phyloP scores from a whole-genome alignment of 2,797 vertebrate genomes.

The Acanthurus leucopareius region DNA sequence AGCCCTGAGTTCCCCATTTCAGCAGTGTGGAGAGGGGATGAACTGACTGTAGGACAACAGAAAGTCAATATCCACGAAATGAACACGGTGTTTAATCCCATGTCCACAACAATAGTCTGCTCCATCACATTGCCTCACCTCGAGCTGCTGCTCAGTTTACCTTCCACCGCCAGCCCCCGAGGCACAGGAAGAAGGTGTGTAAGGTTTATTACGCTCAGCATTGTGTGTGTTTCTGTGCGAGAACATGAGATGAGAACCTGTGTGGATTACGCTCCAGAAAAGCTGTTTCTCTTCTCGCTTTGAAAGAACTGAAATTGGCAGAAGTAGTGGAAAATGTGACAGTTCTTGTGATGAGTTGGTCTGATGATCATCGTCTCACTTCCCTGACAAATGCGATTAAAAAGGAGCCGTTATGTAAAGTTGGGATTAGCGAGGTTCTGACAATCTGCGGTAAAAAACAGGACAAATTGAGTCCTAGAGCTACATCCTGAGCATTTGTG shows the following conservation, averaged over 20 bases:
- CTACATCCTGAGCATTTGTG: conserved; percentile 55
- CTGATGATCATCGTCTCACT: conserved; percentile 65
- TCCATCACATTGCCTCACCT: conserved; percentile 63
- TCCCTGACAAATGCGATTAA: conserved; percentile 79
- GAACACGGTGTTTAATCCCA: conserved; percentile 78
- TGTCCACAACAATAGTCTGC: conserved; percentile 68
- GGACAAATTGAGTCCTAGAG: conserved; percentile 64
- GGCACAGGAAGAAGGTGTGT: conserved; percentile 52
- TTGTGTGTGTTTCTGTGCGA: conserved; percentile 30
- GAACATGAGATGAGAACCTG: conserved; percentile 54
- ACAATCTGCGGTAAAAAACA: conserved; percentile 65
- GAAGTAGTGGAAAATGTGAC: conserved; percentile 53
- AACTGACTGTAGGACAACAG: conserved; percentile 61
- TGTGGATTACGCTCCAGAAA: conserved; percentile 65
- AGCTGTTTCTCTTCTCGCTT: conserved; percentile 55
- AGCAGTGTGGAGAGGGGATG: conserved; percentile 52
- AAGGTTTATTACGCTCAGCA: conserved; percentile 61
- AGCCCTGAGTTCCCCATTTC: conserved; percentile 43
- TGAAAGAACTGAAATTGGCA: conserved; percentile 71
- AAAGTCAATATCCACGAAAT: conserved; percentile 78
- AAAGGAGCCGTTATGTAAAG: conserved; percentile 65
- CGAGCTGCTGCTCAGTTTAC: conserved; percentile 68
- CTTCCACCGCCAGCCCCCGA: conserved; percentile 49
- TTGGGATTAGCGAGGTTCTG: conserved; percentile 68
- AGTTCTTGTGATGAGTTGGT: conserved; percentile 55